phyloP scores from a whole-genome alignment of 2,113 vertebrate species.

The Motacilla alba region DNA sequence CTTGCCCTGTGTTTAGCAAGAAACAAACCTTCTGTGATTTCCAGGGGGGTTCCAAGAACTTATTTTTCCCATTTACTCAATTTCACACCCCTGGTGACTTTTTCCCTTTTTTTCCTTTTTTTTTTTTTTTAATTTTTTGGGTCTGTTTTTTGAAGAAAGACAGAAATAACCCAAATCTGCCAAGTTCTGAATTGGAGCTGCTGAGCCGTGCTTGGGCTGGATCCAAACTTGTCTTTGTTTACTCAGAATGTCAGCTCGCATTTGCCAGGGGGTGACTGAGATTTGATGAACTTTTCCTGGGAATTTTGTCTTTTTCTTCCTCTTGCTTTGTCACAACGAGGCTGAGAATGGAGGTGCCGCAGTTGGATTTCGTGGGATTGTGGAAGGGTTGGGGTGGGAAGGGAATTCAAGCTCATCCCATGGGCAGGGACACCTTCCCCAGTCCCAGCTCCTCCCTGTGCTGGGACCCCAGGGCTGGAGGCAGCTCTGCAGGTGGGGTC shows the following conservation, averaged over 20 bases:
- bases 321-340: not conserved
- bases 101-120: no score
- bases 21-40: not conserved
- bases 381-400: not conserved
- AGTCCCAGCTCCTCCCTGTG: not conserved
- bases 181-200: not conserved
- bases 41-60: not conserved
- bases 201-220: not conserved
- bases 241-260: not conserved
- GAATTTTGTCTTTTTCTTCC: not conserved
- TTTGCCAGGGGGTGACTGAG: not conserved
- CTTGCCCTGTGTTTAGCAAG: fast-evolving
- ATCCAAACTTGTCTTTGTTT: not conserved
- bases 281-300: not conserved
- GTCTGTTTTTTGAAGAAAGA: not conserved
- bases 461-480: not conserved
- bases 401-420: not conserved
- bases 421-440: not conserved
- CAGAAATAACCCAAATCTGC: not conserved
- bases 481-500: not conserved
- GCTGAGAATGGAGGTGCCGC: not conserved
- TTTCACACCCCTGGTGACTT: not conserved
- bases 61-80: not conserved
- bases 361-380: not conserved
- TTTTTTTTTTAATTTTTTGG: not conserved